These are phyloP conservation scores for Macaca fascicularis DNA, from an alignment of 2,113 vertebrate genomes.

Conservation along the genomic window T2T-MFA8v1.1 NC_088388.1:112654501-112655000, in stretches of 20 bases:
- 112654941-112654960: no score
- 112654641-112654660: background rate
- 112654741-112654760: background rate
- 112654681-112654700: background rate
- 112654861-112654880: background rate
- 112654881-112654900: background rate
- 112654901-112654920: background rate
- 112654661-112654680: background rate
- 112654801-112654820: background rate
- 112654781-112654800: background rate
- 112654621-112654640: background rate
- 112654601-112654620: constrained; percentile 2
- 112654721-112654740: background rate
- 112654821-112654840: background rate
- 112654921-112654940: no score
- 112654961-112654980: no score
- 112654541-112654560: background rate
- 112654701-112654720: background rate
- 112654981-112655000: no score
- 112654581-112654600: background rate
- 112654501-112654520: constrained; percentile 10
- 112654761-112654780: background rate
- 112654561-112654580: background rate
- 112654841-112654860: background rate
- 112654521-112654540: background rate